A percentile compares a stretch with the other conserved stretches of the same genome.
phyloP scores from a whole-genome alignment of 2,113 vertebrate species.

The Caretta caretta region DNA sequence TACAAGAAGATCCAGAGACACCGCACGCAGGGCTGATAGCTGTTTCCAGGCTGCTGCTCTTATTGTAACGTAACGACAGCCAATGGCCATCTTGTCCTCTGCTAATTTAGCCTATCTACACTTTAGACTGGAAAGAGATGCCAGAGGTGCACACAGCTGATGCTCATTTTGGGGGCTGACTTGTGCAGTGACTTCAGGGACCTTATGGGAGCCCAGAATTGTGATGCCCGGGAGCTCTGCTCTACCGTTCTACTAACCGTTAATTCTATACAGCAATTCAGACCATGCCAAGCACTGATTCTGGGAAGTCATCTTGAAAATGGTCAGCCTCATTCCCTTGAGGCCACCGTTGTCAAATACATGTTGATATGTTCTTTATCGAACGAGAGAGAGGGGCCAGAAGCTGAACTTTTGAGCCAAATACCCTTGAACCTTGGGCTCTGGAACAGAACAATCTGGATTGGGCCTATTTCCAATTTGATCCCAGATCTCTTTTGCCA shows the following conservation, averaged over 20 bases:
- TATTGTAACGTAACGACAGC: too few species aligned
- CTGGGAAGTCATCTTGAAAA: neutral
- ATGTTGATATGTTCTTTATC: neutral
- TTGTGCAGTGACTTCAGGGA: neutral
- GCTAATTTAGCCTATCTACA: neutral
- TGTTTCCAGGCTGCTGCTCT: too few species aligned
- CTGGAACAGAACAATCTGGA: neutral
- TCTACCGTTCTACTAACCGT: too few species aligned
- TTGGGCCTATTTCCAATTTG: neutral
- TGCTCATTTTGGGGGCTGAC: neutral
- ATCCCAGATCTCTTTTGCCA: fast-evolving
- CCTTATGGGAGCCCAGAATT: neutral
- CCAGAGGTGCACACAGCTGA: too few species aligned
- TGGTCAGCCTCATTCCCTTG: neutral
- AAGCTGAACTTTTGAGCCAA: neutral
- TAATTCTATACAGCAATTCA: neutral
- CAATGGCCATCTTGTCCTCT: neutral
- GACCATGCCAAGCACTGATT: neutral
- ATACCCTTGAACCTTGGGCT: neutral
- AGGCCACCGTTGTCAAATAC: neutral
- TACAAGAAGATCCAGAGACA: neutral
- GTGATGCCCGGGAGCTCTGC: neutral
- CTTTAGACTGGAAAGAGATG: neutral
- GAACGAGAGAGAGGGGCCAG: neutral
- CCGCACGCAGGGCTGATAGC: neutral